Conservation (phyloP, 2,113 vertebrate genomes). For the Urocynchramus pylzowi region DNA sequence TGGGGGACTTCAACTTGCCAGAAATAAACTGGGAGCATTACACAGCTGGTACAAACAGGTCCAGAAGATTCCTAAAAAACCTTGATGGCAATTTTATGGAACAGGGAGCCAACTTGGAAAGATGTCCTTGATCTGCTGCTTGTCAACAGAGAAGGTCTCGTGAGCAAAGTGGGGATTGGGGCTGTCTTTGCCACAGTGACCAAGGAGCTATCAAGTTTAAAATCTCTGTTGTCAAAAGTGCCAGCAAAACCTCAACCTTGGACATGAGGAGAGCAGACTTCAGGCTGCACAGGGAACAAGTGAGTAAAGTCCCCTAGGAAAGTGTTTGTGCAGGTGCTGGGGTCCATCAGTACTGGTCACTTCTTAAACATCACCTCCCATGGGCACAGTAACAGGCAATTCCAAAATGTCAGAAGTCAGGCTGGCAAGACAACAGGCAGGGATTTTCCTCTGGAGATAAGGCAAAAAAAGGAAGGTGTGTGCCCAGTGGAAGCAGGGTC, state of each 20-base stretch:
- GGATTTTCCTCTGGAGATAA: not conserved
- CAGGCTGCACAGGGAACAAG: not conserved
- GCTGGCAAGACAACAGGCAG: not conserved
- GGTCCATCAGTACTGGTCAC: not conserved
- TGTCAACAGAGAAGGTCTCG: not conserved
- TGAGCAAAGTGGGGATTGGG: not conserved
- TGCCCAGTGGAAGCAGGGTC: not conserved
- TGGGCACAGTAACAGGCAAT: not conserved
- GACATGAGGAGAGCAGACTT: not conserved
- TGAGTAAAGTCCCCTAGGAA: not conserved
- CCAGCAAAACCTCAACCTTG: not conserved
- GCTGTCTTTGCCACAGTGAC: not conserved
- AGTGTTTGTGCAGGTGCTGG: not conserved
- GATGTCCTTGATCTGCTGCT: not conserved
- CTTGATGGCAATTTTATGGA: not conserved
- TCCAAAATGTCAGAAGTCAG: not conserved
- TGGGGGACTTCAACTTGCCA: not conserved
- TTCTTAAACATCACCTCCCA: not conserved
- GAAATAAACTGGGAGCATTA: not conserved
- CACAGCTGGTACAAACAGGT: not conserved
- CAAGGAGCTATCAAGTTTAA: fast-evolving
- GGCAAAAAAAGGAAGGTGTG: not conserved
- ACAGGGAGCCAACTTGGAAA: not conserved
- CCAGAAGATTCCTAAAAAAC: not conserved
- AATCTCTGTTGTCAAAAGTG: not conserved